A percentile compares a stretch with the other conserved stretches of the same genome.
Conservation (phyloP, 2,113 vertebrate species). For the Melanocharis versteri region DNA sequence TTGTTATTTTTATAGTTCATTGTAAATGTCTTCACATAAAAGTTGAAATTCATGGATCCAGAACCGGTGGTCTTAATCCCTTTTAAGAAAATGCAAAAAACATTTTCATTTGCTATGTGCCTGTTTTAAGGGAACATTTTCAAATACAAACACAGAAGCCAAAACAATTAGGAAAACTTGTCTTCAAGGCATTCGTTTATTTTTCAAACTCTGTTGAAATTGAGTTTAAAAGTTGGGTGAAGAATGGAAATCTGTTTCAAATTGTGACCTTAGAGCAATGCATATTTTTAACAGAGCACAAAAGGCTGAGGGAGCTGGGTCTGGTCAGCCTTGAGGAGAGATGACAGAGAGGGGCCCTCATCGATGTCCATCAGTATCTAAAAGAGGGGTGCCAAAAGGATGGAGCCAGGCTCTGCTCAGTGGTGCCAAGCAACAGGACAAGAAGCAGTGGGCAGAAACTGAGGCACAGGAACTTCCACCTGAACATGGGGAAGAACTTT, state of each 20-base stretch:
- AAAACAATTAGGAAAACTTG: neutral
- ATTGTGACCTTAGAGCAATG: neutral
- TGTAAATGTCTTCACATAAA: slow-evolving; percentile 79
- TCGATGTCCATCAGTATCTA: too few species aligned
- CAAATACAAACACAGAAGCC: neutral
- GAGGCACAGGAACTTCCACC: neutral
- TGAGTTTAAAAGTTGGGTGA: neutral
- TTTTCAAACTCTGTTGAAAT: neutral
- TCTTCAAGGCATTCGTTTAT: neutral
- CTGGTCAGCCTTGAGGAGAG: neutral
- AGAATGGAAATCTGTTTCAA: neutral
- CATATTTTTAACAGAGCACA: neutral
- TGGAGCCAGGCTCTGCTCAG: rapidly evolving
- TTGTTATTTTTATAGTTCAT: slow-evolving; percentile 78
- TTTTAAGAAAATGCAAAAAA: slow-evolving; percentile 49
- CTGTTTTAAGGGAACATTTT: neutral
- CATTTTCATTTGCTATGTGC: neutral
- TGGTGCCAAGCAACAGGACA: neutral
- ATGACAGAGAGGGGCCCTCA: neutral
- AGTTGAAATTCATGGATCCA: slow-evolving; percentile 74
- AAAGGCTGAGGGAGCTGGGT: neutral
- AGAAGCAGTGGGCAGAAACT: neutral
- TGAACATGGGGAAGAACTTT: neutral
- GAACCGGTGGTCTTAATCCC: slow-evolving; percentile 81
- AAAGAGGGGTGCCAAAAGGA: neutral